These are phyloP conservation scores for Apotomis capreana DNA, from an alignment of 2,888 invertebrate genomes.

Conservation along the genomic window DNA sequence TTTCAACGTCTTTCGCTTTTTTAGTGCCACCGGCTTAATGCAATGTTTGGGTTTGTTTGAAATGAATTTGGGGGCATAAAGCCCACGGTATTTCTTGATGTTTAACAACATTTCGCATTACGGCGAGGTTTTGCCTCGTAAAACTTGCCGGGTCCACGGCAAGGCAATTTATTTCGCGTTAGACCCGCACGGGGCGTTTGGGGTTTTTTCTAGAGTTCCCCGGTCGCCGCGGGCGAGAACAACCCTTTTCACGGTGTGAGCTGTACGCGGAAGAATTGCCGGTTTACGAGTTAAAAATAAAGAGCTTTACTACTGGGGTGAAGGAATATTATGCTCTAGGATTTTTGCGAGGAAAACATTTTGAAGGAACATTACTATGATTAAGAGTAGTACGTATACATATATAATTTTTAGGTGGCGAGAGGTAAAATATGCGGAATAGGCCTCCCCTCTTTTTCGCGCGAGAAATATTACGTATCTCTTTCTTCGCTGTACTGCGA, in stretches of 20 bases:
- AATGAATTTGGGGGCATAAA: conserved; percentile 43
- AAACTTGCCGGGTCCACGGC: conserved; percentile 47
- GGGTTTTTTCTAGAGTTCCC: conserved; percentile 48
- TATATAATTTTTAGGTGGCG: not conserved
- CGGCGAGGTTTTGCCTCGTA: conserved; percentile 50
- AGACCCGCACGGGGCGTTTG: conserved; percentile 48
- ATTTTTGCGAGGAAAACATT: conserved; percentile 5
- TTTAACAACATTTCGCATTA: conserved; percentile 51
- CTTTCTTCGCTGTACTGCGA: too few relatives aligned
- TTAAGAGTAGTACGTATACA: not conserved
- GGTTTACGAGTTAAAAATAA: conserved; percentile 51
- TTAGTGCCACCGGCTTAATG: conserved; percentile 20
- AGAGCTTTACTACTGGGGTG: conserved; percentile 45
- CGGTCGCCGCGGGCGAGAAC: conserved; percentile 46
- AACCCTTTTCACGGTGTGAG: conserved; percentile 51
- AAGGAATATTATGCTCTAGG: conserved; percentile 1
- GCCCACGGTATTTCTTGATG: conserved; percentile 48
- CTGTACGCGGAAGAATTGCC: conserved; percentile 45
- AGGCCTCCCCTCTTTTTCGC: too few relatives aligned
- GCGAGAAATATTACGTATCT: too few relatives aligned
- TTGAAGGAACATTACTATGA: not conserved
- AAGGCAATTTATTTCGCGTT: conserved; percentile 64
- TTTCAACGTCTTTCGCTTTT: conserved; percentile 43
- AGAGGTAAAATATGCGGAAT: not conserved
- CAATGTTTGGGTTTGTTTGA: conserved; percentile 30